Evolutionary conservation across 2,113 vertebrate species (phyloP).

Genomic region (Eudyptes chrysolophus): DNA sequence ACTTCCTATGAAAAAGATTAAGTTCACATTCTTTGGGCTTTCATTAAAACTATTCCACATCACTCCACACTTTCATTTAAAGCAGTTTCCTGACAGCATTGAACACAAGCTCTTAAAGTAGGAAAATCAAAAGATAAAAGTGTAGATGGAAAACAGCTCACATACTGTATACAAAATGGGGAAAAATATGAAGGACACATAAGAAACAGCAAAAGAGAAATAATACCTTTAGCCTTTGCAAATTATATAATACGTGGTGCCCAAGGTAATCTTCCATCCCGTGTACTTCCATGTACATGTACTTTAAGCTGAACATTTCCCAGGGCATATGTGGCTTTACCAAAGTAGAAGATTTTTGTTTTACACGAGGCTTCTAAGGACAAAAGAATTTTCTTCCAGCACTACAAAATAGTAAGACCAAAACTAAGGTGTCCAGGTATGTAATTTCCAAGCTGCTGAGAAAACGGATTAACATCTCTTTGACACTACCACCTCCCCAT

Average conservation of each 20-base stretch:
- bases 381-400: neutral
- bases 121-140: neutral
- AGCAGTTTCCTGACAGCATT: neutral
- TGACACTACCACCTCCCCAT: neutral
- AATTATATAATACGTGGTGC: neutral
- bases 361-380: neutral
- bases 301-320: neutral
- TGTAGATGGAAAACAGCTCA: neutral
- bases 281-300: neutral
- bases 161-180: neutral
- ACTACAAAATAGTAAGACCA: neutral
- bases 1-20: conserved; percentile 30
- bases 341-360: neutral
- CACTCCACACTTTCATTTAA: neutral
- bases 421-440: neutral
- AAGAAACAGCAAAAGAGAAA: neutral
- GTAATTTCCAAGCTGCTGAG: neutral
- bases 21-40: conserved; percentile 7
- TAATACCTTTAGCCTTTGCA: neutral
- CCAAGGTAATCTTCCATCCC: neutral
- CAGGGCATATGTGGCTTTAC: neutral
- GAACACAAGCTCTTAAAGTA: neutral
- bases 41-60: conserved; percentile 2
- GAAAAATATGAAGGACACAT: neutral
- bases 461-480: neutral